phyloP scores from a whole-genome alignment of 2,888 invertebrate species.

The Acleris cristana region DNA sequence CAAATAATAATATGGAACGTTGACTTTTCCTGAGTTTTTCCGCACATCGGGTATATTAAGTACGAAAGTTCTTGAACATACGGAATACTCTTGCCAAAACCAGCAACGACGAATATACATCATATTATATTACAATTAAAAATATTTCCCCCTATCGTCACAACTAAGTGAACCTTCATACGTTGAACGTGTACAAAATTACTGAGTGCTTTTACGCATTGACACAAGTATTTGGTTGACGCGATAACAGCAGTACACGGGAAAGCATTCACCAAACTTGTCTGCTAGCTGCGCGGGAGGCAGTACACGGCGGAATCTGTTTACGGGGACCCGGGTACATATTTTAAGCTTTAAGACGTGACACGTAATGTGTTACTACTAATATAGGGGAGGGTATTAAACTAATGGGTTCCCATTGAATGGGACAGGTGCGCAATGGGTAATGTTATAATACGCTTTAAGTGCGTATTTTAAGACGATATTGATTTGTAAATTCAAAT shows the following conservation, averaged over 20 bases:
- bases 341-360: conserved; percentile 65
- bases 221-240: conserved; percentile 56
- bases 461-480: neutral
- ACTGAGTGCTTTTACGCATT: conserved; percentile 41
- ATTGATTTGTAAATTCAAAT: too few relatives aligned
- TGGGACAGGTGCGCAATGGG: conserved; percentile 15
- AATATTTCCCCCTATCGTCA: conserved; percentile 4
- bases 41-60: too few relatives aligned
- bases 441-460: neutral
- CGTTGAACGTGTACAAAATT: conserved; percentile 27
- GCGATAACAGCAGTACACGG: conserved; percentile 72
- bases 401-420: conserved; percentile 26
- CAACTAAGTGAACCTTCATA: conserved; percentile 3
- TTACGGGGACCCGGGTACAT: conserved; percentile 60
- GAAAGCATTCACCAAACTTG: conserved; percentile 76
- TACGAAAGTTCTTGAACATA: too few relatives aligned
- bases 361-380: conserved; percentile 48
- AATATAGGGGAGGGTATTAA: conserved; percentile 39
- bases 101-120: too few relatives aligned
- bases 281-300: conserved; percentile 52
- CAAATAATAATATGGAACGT: too few relatives aligned
- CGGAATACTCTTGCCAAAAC: too few relatives aligned
- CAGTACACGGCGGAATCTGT: conserved; percentile 65
- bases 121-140: too few relatives aligned
- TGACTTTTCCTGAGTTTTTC: too few relatives aligned